A percentile compares a stretch with the other conserved stretches of the same genome.
These are phyloP conservation scores for Hemichromis elongatus DNA, from an alignment of 2,113 vertebrate species.

Conservation along the genomic window DNA sequence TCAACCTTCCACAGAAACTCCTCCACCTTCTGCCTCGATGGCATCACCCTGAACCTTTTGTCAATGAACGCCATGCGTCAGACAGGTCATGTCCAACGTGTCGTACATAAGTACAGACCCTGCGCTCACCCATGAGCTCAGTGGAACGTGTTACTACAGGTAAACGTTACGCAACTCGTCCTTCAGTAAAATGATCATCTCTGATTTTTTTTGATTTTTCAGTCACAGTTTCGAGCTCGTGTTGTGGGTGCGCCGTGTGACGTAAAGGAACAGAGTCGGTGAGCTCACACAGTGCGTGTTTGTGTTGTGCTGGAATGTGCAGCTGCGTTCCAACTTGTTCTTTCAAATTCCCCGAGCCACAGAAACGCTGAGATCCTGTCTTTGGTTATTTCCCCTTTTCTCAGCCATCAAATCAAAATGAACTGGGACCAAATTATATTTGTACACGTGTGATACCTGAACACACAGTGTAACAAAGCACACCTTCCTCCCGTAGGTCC, in stretches of 20 bases:
- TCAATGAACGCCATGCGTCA: neutral
- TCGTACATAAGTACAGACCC: neutral
- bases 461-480: neutral
- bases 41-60: neutral
- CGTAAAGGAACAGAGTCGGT: neutral
- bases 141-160: neutral
- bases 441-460: neutral
- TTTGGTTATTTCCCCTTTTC: neutral
- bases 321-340: conserved; percentile 53
- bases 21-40: neutral
- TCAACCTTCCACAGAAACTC: neutral
- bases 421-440: neutral
- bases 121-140: neutral
- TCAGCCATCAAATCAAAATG: neutral
- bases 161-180: too few species aligned
- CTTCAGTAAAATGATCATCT: neutral
- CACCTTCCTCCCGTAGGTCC: neutral
- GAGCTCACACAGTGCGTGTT: neutral
- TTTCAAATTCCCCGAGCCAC: neutral
- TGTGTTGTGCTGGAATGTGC: conserved; percentile 39
- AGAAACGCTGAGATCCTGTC: neutral
- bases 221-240: neutral
- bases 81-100: neutral
- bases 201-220: neutral
- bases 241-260: neutral